Evolutionary conservation across 2,797 vertebrate species (phyloP), one percentile per base, ranked within the genome.

Genomic region (Anabas testudineus): DNA sequence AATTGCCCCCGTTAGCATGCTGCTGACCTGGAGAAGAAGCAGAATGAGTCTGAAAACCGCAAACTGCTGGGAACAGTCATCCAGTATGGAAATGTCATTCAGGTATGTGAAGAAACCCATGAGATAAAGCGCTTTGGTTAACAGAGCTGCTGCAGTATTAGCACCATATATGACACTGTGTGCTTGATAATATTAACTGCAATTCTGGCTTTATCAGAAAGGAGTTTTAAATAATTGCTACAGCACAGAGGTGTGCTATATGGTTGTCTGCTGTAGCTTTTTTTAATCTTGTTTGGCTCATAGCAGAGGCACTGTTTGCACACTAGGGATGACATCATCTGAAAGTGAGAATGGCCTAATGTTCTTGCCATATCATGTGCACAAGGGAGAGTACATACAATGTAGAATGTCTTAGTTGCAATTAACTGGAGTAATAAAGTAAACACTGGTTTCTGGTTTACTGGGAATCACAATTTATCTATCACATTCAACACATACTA

Each of bases 61-160:
- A 99, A 99, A 84, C 83, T 99, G 74, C 93, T 99, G 87, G 98
- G 98, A 68, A 95, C 97, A 0, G 94, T 98, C 68, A 99, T 99
- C 86, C 97, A 98, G 84, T 99, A 99, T 10, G 97, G 97, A 91
- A 98, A 99, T 42, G 97, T 98, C 71, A 98, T 99, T 82, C 97
- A 98, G 97, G 97, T 98, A 80, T 13, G 83, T 71, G 72, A 34
- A 63, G 32, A 34, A 49, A 51, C 41, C 15, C 43, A 2, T 3
- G 10, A 57, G 77, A 81, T 86, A 74, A 82, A 43, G 6, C 52
- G 19, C 54, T 74, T 56, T 36, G 26, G 53, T 56, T 41, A 68
- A 72, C 18, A 67, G 59, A 59, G 22, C 34, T 37, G 67, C n/a
- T 37, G 34, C 22, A 37, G 15, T 42, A 22, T 67, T 54, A 45